phyloP scores from a whole-genome alignment of 2,797 vertebrate genomes.

The Momotus momota region DNA sequence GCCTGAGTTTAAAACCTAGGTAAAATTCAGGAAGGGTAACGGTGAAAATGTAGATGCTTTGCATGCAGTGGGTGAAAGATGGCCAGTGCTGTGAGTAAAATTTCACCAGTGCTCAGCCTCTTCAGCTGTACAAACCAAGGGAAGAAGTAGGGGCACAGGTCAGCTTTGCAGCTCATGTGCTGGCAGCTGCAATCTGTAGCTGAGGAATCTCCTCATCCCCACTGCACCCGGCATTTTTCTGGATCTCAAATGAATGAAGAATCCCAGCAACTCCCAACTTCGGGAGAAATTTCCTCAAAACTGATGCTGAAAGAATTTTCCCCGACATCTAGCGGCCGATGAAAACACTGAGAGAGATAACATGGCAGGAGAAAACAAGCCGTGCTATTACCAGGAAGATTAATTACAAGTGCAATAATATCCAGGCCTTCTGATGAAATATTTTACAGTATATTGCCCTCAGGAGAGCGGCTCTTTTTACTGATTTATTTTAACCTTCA shows the following conservation, averaged over 20 bases:
- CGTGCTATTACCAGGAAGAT: constrained; percentile 44
- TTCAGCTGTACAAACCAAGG: background rate
- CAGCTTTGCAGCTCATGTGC: background rate
- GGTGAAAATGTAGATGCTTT: background rate
- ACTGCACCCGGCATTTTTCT: background rate
- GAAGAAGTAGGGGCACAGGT: background rate
- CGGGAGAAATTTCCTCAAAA: background rate
- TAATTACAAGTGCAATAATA: constrained; percentile 65
- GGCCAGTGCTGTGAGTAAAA: background rate
- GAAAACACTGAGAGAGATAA: background rate
- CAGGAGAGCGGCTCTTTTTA: constrained; percentile 55
- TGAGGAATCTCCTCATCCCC: background rate
- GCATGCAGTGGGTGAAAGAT: background rate
- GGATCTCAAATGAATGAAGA: rapidly evolving
- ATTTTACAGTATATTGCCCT: constrained; percentile 58
- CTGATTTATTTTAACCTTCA: constrained; percentile 72
- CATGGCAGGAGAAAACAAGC: background rate
- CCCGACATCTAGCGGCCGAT: constrained; percentile 18
- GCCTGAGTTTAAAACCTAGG: background rate
- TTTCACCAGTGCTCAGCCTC: background rate
- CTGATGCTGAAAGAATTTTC: background rate
- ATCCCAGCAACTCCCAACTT: background rate
- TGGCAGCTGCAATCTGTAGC: background rate
- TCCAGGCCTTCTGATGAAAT: constrained; percentile 71
- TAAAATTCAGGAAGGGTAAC: background rate